A percentile compares a stretch with the other conserved stretches of the same genome.
These are phyloP conservation scores for Tiphia femorata DNA, from an alignment of 2,888 invertebrate genomes.

Conservation along the genomic window DNA sequence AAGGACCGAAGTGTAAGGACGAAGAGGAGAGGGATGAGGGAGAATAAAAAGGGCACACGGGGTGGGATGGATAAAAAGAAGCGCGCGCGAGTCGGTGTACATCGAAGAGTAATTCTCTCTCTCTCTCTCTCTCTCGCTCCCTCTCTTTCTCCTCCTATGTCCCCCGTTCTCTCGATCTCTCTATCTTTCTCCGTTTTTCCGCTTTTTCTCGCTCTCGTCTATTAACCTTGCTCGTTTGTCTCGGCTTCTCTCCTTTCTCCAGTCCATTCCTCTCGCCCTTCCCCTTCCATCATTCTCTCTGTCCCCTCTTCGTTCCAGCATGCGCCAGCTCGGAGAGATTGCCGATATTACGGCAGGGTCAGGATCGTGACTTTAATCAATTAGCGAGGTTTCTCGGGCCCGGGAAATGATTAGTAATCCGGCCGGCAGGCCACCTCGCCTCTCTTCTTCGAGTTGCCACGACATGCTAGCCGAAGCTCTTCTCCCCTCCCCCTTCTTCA, in stretches of 20 bases:
- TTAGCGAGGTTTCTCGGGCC: slow-evolving; percentile 66
- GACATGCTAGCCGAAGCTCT: slow-evolving; percentile 13
- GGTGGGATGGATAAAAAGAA: slow-evolving; percentile 34
- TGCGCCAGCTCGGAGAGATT: slow-evolving; percentile 53
- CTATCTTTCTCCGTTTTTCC: neutral
- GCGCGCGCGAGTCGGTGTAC: slow-evolving; percentile 31
- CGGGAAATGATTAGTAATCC: slow-evolving; percentile 67
- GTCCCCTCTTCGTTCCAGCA: slow-evolving; percentile 27
- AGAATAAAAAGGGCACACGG: slow-evolving; percentile 21
- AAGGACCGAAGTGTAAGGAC: slow-evolving; percentile 6
- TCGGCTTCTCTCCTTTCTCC: slow-evolving; percentile 11
- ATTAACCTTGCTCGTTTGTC: neutral
- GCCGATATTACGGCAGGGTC: slow-evolving; percentile 62
- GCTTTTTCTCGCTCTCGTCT: no score
- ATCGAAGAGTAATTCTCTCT: neutral
- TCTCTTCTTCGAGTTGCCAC: no score
- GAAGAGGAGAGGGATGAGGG: neutral
- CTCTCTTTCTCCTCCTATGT: neutral
- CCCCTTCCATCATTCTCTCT: slow-evolving; percentile 13
- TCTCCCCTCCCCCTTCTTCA: slow-evolving; percentile 3
- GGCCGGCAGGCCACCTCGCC: slow-evolving; percentile 41
- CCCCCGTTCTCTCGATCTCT: neutral
- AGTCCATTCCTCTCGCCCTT: slow-evolving; percentile 18
- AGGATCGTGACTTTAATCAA: slow-evolving; percentile 68
- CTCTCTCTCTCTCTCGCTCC: neutral